Evolutionary conservation across 1,140 invertebrate genomes (phyloP).

Genomic region (Chlorops oryzae): DNA sequence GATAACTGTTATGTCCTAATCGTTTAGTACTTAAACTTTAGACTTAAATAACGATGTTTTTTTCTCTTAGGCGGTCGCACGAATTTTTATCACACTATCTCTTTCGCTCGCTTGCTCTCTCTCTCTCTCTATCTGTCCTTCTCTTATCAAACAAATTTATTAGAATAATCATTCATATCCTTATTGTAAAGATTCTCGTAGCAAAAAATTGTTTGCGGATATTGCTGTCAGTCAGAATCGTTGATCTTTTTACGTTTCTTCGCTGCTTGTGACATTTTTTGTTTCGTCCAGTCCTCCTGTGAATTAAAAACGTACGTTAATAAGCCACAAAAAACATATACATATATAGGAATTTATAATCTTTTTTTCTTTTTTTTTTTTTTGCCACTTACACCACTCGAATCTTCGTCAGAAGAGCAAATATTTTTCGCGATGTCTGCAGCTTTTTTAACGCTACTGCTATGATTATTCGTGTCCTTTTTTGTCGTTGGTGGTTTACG

Average conservation of each 20-base stretch:
- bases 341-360: neutral
- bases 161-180: constrained; percentile 28
- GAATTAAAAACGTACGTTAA: constrained; percentile 3
- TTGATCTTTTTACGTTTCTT: constrained; percentile 43
- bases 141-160: constrained; percentile 24
- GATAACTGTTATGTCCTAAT: too few species aligned
- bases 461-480: constrained; percentile 42
- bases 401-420: constrained; percentile 44
- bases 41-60: constrained; percentile 1
- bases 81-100: neutral
- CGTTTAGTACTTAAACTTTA: constrained; percentile 12
- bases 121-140: constrained; percentile 8
- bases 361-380: neutral
- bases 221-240: constrained; percentile 45
- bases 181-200: constrained; percentile 21
- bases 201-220: constrained; percentile 19
- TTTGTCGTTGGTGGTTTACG: constrained; percentile 39
- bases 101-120: constrained; percentile 7
- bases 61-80: neutral
- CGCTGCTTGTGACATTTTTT: constrained; percentile 39
- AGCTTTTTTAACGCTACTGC: constrained; percentile 38
- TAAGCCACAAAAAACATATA: neutral
- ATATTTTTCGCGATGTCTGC: constrained; percentile 38
- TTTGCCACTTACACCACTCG: constrained; percentile 28
- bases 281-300: constrained; percentile 44